Conservation (phyloP, 2,113 vertebrate genomes). For the Serilophus lunatus region DNA sequence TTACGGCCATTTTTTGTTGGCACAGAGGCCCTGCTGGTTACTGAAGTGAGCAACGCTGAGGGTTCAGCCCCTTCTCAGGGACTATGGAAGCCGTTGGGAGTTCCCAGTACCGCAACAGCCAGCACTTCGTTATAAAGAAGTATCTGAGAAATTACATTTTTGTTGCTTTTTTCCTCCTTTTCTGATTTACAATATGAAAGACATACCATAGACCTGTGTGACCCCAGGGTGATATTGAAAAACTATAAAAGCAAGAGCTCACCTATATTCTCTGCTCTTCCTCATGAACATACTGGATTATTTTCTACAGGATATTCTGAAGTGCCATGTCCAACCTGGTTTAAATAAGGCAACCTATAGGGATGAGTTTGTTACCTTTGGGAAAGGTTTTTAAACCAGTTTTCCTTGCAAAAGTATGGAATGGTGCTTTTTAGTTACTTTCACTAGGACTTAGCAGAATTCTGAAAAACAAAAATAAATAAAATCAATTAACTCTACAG, state of each 20-base stretch:
- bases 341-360: conserved; percentile 3
- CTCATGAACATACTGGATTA: not conserved
- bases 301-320: not conserved
- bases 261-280: conserved; percentile 4
- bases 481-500: not conserved
- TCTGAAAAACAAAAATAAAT: not conserved
- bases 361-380: not conserved
- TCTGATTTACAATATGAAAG: conserved; percentile 41
- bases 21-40: not conserved
- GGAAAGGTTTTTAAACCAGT: not conserved
- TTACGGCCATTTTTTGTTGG: not conserved
- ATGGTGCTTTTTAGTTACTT: not conserved
- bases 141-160: not conserved
- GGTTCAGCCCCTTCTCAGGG: not conserved
- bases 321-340: not conserved
- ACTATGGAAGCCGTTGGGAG: not conserved
- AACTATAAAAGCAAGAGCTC: conserved; percentile 26
- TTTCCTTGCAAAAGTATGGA: not conserved
- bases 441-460: not conserved
- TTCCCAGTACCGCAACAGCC: not conserved
- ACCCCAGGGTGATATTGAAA: conserved; percentile 6
- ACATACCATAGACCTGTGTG: not conserved
- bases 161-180: not conserved
- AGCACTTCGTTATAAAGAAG: not conserved
- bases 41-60: not conserved